Base-by-base conservation (phyloP, 2,797 vertebrate genomes). In the Morus bassanus region DNA sequence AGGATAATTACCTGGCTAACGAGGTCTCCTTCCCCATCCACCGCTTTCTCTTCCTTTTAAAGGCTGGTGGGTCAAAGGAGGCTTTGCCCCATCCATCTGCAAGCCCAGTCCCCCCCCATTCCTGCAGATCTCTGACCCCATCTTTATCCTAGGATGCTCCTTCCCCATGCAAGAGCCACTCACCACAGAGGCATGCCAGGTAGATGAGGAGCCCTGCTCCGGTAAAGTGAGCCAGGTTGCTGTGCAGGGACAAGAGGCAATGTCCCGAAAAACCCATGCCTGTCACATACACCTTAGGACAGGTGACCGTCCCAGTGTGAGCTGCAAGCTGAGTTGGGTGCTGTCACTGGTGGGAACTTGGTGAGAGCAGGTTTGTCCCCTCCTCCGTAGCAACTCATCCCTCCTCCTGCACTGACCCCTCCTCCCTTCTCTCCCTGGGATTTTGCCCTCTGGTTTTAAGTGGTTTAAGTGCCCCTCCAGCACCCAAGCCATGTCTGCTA, bases 281-380 rank as follows among this genome's bases (percentile, higher is more conserved):
- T 2, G 2, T 41, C 2, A 0, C n/a, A 2, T 18, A 13, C 6
- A 1, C 57, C 12, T 56, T 57, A 13, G 31, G 77, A 14, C 4
- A 13, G 28, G 39, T 3, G 15, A 37, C 9, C 0, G 5, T 53
- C 50, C 56, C 45, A 9, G n/a, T 2, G 45, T 0, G 1, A 63
- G 46, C 25, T 19, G 70, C 31, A 18, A 18, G 51, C 31, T 19
- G 33, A 50, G 53, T 25, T 24, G 39, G 7, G 45, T 57, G 46
- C 50, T 1, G 11, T 39, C 56, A n/a, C 21, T 57, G 33, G 33
- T 13, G 33, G 33, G 31, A 57, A 46, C 33, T 53, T 56, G 41
- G 39, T 1, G 33, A 63, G 7, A 35, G 48, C 46, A 18, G 43
- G 13, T 54, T 39, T 60, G 59, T 82, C 53, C 60, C 64, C 76